A percentile compares a stretch with the other conserved stretches of the same genome.
These are phyloP conservation scores for Thunnus maccoyii DNA, from an alignment of 2,113 vertebrate species.

Conservation along the genomic window DNA sequence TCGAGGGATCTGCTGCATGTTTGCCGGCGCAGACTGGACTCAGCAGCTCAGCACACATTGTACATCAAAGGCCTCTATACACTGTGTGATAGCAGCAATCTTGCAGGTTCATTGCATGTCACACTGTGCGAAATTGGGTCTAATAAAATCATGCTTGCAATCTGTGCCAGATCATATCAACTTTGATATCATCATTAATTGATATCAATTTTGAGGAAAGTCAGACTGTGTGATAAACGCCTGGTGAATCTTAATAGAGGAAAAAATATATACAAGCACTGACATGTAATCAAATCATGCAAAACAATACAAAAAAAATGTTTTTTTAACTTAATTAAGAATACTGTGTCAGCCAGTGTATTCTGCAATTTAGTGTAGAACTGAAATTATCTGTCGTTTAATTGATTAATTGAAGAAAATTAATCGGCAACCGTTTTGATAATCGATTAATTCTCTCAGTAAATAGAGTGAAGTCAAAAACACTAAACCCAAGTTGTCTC, in stretches of 20 bases:
- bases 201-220: constrained; percentile 4
- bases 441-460: no score
- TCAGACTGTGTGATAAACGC: background rate
- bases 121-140: constrained; percentile 17
- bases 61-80: constrained; percentile 10
- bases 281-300: no score
- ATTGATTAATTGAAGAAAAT: no score
- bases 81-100: constrained; percentile 6
- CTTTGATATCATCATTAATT: no score
- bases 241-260: background rate
- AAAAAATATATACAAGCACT: background rate
- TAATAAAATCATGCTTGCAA: constrained; percentile 3
- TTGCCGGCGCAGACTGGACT: constrained; percentile 43
- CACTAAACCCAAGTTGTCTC: no score
- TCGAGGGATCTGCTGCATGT: constrained; percentile 46
- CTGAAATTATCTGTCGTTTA: no score
- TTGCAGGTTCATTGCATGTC: constrained; percentile 11
- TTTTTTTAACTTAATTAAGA: background rate
- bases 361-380: background rate
- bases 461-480: no score
- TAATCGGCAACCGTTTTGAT: no score
- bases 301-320: no score
- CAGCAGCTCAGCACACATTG: constrained; percentile 18
- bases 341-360: background rate
- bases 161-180: background rate